A percentile compares a stretch with the other conserved stretches of the same genome.
These are phyloP conservation scores for Drosophila tristis DNA, from an alignment of 1,140 invertebrate genomes.

Conservation along the genomic window DNA sequence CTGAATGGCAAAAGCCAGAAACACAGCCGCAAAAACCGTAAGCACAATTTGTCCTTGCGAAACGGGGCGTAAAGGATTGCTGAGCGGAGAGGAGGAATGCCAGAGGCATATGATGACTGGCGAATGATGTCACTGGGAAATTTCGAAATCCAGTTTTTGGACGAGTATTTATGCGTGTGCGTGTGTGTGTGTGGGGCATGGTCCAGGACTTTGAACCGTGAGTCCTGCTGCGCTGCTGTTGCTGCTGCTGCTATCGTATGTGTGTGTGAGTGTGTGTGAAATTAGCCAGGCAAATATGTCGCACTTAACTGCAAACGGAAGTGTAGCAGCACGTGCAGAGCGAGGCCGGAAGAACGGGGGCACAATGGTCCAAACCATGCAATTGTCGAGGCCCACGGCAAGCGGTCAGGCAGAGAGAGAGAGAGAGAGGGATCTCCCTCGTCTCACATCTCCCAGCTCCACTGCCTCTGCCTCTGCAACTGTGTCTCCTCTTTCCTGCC, in stretches of 20 bases:
- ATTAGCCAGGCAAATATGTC: constrained; percentile 81
- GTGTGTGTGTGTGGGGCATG: neutral
- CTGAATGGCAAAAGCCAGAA: constrained; percentile 33
- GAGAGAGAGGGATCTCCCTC: constrained; percentile 10
- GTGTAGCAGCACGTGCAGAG: constrained; percentile 41
- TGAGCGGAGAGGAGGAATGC: constrained; percentile 21
- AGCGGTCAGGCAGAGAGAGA: constrained; percentile 17
- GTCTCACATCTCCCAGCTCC: neutral
- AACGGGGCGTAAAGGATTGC: constrained; percentile 26
- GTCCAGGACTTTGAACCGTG: constrained; percentile 57
- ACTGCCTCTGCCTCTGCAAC: constrained; percentile 17
- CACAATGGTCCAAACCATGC: constrained; percentile 52
- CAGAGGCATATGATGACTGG: constrained; percentile 30
- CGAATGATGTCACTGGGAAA: constrained; percentile 45
- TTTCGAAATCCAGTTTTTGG: constrained; percentile 2
- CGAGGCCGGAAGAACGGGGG: constrained; percentile 16
- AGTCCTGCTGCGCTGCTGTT: constrained; percentile 51
- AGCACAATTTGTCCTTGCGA: constrained; percentile 42
- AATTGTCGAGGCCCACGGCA: constrained; percentile 60
- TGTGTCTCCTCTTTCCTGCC: constrained; percentile 3
- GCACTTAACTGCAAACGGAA: constrained; percentile 76
- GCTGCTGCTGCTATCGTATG: too few species aligned
- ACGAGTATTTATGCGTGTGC: neutral
- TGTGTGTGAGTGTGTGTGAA: constrained; percentile 41
- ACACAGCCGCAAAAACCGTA: constrained; percentile 64